Conservation (phyloP, 1,140 invertebrate genomes). For the Ephestia elutella region DNA sequence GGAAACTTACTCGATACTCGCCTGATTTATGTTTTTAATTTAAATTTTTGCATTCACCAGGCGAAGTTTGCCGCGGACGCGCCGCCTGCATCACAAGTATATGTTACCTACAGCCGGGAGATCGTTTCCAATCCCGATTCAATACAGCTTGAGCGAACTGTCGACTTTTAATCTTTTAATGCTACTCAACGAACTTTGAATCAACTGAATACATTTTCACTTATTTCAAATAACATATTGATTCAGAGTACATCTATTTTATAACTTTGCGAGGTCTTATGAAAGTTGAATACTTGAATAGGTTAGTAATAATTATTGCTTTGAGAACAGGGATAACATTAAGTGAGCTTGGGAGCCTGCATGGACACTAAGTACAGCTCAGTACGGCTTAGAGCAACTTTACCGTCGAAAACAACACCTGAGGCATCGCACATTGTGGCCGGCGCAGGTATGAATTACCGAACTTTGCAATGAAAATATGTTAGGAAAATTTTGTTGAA, state of each 20-base stretch:
- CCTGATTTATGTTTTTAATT: constrained; percentile 74
- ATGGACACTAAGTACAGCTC: constrained; percentile 41
- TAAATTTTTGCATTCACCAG: constrained; percentile 74
- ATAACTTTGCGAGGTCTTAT: not conserved
- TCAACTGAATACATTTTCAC: constrained; percentile 35
- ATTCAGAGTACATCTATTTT: not conserved
- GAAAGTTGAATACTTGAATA: constrained; percentile 4
- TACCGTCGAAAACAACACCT: constrained; percentile 55
- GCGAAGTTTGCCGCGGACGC: constrained; percentile 67
- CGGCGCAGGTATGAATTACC: constrained; percentile 27
- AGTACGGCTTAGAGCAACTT: constrained; percentile 57
- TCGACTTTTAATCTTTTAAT: constrained; percentile 73
- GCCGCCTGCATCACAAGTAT: constrained; percentile 70
- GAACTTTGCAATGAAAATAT: constrained; percentile 26
- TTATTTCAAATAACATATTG: constrained; percentile 23
- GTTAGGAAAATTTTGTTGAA: not conserved
- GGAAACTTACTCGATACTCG: constrained; percentile 71
- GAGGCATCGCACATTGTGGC: constrained; percentile 23
- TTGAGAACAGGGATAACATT: constrained; percentile 31
- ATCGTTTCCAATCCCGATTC: constrained; percentile 61
- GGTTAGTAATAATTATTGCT: constrained; percentile 20
- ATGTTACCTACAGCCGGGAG: constrained; percentile 55
- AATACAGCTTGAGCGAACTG: constrained; percentile 64
- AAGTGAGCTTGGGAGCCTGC: constrained; percentile 37
- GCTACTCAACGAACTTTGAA: constrained; percentile 67